A percentile compares a stretch with the other conserved stretches of the same genome.
These are phyloP conservation scores for Centrocercus urophasianus DNA, from an alignment of 2,113 vertebrate genomes.

Conservation along the genomic window DNA sequence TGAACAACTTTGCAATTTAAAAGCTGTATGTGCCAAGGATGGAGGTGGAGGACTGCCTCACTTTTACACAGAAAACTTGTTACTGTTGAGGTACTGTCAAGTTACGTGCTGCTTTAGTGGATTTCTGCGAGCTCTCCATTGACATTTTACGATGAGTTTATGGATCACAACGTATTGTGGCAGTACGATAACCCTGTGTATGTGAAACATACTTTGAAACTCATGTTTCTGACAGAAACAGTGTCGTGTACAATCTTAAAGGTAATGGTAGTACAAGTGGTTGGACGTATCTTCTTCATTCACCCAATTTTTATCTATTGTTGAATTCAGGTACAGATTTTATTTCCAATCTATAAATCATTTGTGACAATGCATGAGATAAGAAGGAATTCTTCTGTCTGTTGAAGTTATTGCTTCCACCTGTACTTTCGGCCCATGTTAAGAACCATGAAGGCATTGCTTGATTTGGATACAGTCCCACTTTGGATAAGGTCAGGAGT, in stretches of 20 bases:
- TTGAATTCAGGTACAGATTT: neutral
- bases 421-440: neutral
- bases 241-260: neutral
- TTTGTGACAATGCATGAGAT: neutral
- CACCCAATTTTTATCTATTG: neutral
- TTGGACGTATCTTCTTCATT: neutral
- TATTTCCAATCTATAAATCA: conserved; percentile 4
- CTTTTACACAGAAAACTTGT: neutral
- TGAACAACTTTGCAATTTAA: neutral
- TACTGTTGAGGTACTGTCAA: neutral
- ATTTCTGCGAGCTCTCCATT: neutral
- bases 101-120: neutral
- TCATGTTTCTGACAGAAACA: neutral
- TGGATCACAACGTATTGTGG: neutral
- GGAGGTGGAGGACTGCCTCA: neutral
- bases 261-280: neutral
- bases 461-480: neutral
- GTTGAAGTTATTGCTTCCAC: conserved; percentile 44
- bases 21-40: neutral
- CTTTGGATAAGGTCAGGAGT: neutral
- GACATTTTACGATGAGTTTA: neutral
- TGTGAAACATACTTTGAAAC: neutral
- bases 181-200: neutral
- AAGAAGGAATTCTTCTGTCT: neutral
- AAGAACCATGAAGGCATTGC: neutral